A percentile compares a stretch with the other conserved stretches of the same genome.
Evolutionary conservation across 2,888 invertebrate genomes (phyloP).

Genomic region (Callimorpha dominula): DNA sequence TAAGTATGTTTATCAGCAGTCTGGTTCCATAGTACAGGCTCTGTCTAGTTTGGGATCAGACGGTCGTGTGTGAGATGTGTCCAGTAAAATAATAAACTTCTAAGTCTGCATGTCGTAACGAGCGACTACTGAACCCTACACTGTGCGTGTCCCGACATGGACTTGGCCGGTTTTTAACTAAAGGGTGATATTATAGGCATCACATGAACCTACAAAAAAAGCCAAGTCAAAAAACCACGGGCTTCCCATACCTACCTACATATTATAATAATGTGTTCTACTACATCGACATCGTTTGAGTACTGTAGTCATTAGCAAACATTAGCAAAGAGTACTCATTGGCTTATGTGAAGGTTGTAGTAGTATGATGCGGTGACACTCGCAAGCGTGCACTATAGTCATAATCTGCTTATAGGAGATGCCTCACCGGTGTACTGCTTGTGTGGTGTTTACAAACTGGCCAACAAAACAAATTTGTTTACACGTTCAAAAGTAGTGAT

Average conservation of each 20-base stretch:
- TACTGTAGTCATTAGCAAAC: constrained; percentile 43
- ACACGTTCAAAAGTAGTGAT: background rate
- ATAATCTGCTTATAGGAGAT: constrained; percentile 38
- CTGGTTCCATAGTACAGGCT: too few species aligned
- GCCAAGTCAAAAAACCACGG: background rate
- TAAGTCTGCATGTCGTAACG: too few species aligned
- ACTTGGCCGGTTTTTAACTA: too few species aligned
- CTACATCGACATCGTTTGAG: constrained; percentile 19
- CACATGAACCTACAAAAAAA: background rate
- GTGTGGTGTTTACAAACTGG: constrained; percentile 12
- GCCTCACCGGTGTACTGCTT: constrained; percentile 2
- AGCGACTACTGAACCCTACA: too few species aligned
- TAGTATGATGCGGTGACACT: constrained; percentile 28
- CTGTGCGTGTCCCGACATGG: too few species aligned
- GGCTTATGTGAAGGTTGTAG: constrained; percentile 47
- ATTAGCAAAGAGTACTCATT: constrained; percentile 27
- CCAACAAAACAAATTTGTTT: constrained; percentile 7
- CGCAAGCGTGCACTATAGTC: constrained; percentile 32
- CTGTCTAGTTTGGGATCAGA: too few species aligned
- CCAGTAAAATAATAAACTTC: too few species aligned
- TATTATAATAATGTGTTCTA: too few species aligned
- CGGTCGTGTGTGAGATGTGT: too few species aligned
- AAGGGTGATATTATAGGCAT: background rate
- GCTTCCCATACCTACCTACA: background rate
- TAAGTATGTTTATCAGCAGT: too few species aligned